Evolutionary conservation across 2,797 vertebrate genomes (phyloP).

Genomic region (Manis javanica): DNA sequence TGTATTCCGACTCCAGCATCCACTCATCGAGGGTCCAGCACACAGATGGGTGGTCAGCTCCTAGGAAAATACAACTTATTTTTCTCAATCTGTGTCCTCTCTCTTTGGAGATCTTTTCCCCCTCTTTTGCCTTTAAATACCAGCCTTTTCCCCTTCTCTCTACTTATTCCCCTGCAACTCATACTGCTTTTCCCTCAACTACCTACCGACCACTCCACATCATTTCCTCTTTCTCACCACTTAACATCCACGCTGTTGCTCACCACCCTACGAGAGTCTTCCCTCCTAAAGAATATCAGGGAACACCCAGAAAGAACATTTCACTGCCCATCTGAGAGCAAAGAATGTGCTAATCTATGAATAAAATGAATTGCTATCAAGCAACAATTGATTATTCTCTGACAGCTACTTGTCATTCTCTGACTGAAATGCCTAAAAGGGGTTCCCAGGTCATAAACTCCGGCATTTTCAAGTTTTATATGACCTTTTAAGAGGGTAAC

Average conservation of each 20-base stretch:
- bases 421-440: background rate
- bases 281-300: background rate
- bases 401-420: background rate
- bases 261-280: background rate
- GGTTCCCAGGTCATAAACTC: background rate
- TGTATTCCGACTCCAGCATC: background rate
- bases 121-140: background rate
- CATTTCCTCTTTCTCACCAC: background rate
- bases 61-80: background rate
- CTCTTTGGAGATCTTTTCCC: background rate
- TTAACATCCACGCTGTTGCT: background rate
- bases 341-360: background rate
- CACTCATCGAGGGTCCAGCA: background rate
- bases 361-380: background rate
- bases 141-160: background rate
- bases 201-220: background rate
- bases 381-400: background rate
- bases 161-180: background rate
- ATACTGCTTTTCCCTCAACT: background rate
- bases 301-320: background rate
- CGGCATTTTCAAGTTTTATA: slow-evolving; percentile 17
- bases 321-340: background rate
- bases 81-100: background rate
- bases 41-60: background rate
- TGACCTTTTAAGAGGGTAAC: background rate